Evolutionary conservation across 1,140 invertebrate species (phyloP).

Genomic region (Drosophila tropicalis): DNA sequence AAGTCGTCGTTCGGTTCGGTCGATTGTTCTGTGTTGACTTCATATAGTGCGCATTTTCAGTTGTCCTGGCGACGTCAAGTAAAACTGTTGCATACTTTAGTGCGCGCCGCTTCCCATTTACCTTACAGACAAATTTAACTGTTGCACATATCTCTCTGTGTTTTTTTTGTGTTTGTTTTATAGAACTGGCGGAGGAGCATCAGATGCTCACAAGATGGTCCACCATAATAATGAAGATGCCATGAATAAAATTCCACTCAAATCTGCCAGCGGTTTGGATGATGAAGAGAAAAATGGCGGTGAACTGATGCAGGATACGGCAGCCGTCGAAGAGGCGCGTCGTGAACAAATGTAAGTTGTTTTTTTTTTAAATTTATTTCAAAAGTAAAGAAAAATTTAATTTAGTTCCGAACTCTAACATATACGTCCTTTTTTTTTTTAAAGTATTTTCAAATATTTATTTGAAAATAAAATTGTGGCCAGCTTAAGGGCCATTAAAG

Average conservation of each 20-base stretch:
- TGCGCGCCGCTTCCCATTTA: background rate
- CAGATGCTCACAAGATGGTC: constrained; percentile 81
- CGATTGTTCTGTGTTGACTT: background rate
- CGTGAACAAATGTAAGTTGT: constrained; percentile 74
- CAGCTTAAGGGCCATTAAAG: no score
- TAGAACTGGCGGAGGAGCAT: constrained; percentile 28
- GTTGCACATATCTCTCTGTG: constrained; percentile 10
- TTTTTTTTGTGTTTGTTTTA: constrained; percentile 11
- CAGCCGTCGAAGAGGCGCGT: constrained; percentile 75
- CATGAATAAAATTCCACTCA: constrained; percentile 81
- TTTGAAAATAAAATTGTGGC: no score
- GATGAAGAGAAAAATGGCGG: constrained; percentile 80
- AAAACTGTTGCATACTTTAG: constrained; percentile 65
- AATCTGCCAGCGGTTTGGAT: constrained; percentile 71
- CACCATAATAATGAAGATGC: constrained; percentile 79
- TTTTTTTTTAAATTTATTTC: background rate
- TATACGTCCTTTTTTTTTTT: no score
- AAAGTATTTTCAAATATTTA: no score
- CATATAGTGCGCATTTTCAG: constrained; percentile 35
- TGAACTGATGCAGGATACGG: constrained; percentile 75
- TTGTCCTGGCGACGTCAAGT: constrained; percentile 39
- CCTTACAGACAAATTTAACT: background rate
- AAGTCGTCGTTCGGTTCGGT: background rate
- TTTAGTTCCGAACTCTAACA: no score
- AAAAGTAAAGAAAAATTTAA: no score